Evolutionary conservation across 2,888 invertebrate species (phyloP), one percentile per base, ranked within the genome.

Genomic region (Acrobasis consociella): DNA sequence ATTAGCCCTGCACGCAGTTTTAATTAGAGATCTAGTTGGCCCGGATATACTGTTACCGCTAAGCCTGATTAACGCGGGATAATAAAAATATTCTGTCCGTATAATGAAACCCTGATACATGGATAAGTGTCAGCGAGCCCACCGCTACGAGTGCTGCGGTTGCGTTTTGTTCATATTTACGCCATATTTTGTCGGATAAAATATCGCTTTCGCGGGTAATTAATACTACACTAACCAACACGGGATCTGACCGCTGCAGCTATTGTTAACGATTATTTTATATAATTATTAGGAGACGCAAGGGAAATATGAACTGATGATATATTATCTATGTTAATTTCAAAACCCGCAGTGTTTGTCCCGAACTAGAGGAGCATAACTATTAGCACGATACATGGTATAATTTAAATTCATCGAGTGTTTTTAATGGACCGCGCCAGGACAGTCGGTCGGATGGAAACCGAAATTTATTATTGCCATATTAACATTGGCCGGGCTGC

Each of bases 401-500:
- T 82, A 83, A 82, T 60, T 49, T 59, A 59, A 59, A 59, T 81
- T 82, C 74, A 82, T 81, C 69, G 72, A 81, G 79, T 77, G 71
- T 86, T 87, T 81, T 87, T 83, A 85, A 84, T 84, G 78, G 74
- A 71, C 66, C 62, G 70, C 42, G 55, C 55, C 76, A 68, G 83
- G 80, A 77, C 81, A 76, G 77, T 70, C 72, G 65, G 72, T 70
- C 67, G 74, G 79, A 82, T 83, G 85, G 77, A 81, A 83, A 85
- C 85, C 85, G 72, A 85, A 90, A 90, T 89, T 89, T 89, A 90
- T 89, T 88, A 88, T 91, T 87, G 86, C 82, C 83, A 85, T 89
- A 89, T 89, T 87, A 90, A 85, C 87, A 82, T 80, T 79, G 79
- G 68, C 77, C 71, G 74, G 73, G 52, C 52, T 17, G 52, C 52